Evolutionary conservation across 1,140 invertebrate genomes (phyloP), one percentile per base, ranked within the genome.

Genomic region (Cotesia chilonis): DNA sequence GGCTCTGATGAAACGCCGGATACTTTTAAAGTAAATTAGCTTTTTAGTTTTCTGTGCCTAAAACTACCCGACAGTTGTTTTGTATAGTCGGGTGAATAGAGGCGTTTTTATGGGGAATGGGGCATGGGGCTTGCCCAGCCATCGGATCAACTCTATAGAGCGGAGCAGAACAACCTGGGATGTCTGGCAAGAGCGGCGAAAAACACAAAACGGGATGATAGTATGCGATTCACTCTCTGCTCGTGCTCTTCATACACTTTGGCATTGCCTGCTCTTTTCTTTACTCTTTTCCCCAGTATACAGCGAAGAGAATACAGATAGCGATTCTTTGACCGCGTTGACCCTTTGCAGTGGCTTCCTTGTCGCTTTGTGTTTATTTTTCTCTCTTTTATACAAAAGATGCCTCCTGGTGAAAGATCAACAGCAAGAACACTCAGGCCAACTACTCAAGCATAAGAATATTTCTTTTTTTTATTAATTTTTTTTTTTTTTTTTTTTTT

Each of bases 21-120:
- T 86, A 86, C 85, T 86, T 86, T 86, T 86, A 85, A 87, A 86
- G 84, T 86, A 87, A 87, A 87, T 87, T 86, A 87, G 84, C 86
- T 87, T 86, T 87, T 86, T 84, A 87, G 85, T 87, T 87, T 86
- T 82, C 79, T 79, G 77, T 79, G 82, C 66, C 66, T 68, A 68
- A 68, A 68, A 68, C 28, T 28, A 28, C 66, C 41, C 66, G 6
- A 28, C 28, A 28, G 28, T 28, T 28, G 28, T 20, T 9, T 59
- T 14, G 63, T 47, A 47, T 47, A 47, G 41, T 47, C 41, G 41
- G 7, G 41, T 47, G 41, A 47, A 47, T 47, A 10, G 5, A 10
- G 41, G 6, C 41, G 4, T 47, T 47, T 47, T 47, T 47, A 9
- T 47, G 6, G 2, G 6, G 6, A 6, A 6, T 47, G 2, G 6